A percentile compares a stretch with the other conserved stretches of the same genome.
These are phyloP conservation scores for Poecilia gillii DNA, from an alignment of 2,797 vertebrate species.

Conservation along the genomic window DNA sequence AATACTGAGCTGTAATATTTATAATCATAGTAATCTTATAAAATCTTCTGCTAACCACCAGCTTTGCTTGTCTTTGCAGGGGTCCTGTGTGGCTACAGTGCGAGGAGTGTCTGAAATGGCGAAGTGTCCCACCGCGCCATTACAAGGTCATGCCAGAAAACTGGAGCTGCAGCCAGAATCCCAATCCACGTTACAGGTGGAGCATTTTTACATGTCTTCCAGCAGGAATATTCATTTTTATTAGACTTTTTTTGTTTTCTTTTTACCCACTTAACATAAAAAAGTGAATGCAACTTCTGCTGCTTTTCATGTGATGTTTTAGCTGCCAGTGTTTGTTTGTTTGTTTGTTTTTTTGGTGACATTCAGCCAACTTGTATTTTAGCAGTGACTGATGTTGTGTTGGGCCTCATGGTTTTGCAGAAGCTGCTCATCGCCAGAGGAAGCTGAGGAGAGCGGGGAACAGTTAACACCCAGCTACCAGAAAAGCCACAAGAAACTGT, in stretches of 20 bases:
- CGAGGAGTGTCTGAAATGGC: constrained; percentile 87
- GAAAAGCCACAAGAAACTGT: constrained; percentile 83
- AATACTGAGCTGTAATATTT: neutral
- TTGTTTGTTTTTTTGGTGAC: neutral
- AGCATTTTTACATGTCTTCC: neutral
- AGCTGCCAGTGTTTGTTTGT: neutral
- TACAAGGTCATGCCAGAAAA: constrained; percentile 75
- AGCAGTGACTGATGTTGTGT: neutral
- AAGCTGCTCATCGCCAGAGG: constrained; percentile 82
- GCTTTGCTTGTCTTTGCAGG: constrained; percentile 52
- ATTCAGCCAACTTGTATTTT: neutral
- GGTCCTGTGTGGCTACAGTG: constrained; percentile 81
- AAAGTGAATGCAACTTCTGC: neutral
- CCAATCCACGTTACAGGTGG: constrained; percentile 76
- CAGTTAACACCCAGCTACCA: constrained; percentile 76
- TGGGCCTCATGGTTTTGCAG: constrained; percentile 65
- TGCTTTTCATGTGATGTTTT: neutral
- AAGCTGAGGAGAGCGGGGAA: constrained; percentile 78
- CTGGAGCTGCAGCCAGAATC: constrained; percentile 84
- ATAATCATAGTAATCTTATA: neutral
- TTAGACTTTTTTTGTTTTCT: neutral
- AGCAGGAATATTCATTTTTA: too few relatives aligned
- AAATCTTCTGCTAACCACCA: constrained; percentile 1
- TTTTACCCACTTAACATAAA: neutral
- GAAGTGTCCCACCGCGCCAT: constrained; percentile 72